Percentiles rank a stretch among this genome's conserved stretches.
These are phyloP conservation scores for Nasonia longicornis DNA, from an alignment of 1,140 invertebrate genomes.

Conservation along the genomic window DNA sequence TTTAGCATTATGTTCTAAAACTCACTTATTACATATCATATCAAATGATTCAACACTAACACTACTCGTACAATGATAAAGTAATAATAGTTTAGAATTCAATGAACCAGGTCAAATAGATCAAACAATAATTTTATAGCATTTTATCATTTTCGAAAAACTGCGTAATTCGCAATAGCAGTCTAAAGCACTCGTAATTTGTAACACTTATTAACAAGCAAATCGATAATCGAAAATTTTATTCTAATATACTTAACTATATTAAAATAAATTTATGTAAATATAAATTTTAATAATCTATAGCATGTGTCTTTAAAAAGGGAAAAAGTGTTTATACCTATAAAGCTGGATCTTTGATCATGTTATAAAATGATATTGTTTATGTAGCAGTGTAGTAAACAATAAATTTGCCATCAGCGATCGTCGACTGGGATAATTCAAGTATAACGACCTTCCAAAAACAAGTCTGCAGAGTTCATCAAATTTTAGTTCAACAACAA, in stretches of 20 bases:
- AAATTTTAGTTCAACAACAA: constrained; percentile 24
- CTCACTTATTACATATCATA: constrained; percentile 20
- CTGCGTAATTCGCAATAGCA: constrained; percentile 20
- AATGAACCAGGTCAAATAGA: constrained; percentile 24
- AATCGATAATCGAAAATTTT: too few relatives aligned
- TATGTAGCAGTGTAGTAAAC: not conserved
- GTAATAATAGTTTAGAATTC: constrained; percentile 25
- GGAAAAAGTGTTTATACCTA: not conserved
- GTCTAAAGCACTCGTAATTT: not conserved
- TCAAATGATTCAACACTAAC: constrained; percentile 32
- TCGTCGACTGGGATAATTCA: constrained; percentile 4
- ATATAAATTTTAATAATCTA: too few relatives aligned
- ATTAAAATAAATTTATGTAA: too few relatives aligned
- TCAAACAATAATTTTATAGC: constrained; percentile 13
- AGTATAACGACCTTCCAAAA: constrained; percentile 36
- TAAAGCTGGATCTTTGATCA: not conserved
- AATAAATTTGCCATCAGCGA: constrained; percentile 19
- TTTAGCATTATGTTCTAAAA: constrained; percentile 25
- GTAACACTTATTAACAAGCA: not conserved
- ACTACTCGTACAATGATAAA: constrained; percentile 19
- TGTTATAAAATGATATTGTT: not conserved
- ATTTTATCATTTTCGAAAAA: not conserved
- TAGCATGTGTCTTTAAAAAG: too few relatives aligned
- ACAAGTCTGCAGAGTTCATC: constrained; percentile 19
- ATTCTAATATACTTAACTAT: too few relatives aligned